A percentile compares a stretch with the other conserved stretches of the same genome.
These are phyloP conservation scores for Sanderia malayensis DNA, from an alignment of 30 jellyfish, hydroid and myxozoan genomes.

Conservation along the genomic window DNA sequence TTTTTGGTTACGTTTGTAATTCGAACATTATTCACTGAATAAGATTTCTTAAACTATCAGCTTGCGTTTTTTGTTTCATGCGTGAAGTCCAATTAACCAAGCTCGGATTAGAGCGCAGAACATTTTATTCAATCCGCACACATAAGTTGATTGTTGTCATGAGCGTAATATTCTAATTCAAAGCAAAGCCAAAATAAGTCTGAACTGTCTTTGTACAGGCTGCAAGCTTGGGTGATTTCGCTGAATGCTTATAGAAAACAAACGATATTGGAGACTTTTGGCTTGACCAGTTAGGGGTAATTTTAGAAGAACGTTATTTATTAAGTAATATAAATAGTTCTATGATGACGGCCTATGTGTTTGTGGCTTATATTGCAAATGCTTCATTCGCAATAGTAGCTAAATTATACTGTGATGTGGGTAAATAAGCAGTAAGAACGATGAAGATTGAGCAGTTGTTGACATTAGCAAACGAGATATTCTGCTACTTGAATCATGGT, in stretches of 20 bases:
- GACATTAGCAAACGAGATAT: neutral
- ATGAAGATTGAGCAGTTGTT: neutral
- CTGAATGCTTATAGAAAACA: neutral
- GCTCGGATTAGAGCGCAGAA: too few relatives aligned
- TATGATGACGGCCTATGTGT: neutral
- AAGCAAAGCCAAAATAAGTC: neutral
- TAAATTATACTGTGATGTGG: neutral
- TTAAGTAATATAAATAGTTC: neutral
- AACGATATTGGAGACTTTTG: neutral
- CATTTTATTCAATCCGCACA: too few relatives aligned
- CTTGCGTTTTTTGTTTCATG: too few relatives aligned
- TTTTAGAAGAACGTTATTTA: neutral
- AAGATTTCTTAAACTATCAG: too few relatives aligned
- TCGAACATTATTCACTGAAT: too few relatives aligned
- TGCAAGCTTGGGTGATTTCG: neutral
- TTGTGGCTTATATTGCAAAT: neutral
- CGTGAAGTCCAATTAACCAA: too few relatives aligned
- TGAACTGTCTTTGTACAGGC: neutral
- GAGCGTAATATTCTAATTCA: neutral
- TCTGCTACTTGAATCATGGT: conserved; percentile 28
- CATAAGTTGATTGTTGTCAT: too few relatives aligned
- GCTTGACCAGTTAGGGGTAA: neutral
- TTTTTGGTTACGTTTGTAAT: too few relatives aligned
- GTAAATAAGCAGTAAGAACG: neutral
- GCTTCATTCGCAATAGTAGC: neutral